Conservation (phyloP, 2,113 vertebrate genomes). For the Brachypteracias leptosomus region DNA sequence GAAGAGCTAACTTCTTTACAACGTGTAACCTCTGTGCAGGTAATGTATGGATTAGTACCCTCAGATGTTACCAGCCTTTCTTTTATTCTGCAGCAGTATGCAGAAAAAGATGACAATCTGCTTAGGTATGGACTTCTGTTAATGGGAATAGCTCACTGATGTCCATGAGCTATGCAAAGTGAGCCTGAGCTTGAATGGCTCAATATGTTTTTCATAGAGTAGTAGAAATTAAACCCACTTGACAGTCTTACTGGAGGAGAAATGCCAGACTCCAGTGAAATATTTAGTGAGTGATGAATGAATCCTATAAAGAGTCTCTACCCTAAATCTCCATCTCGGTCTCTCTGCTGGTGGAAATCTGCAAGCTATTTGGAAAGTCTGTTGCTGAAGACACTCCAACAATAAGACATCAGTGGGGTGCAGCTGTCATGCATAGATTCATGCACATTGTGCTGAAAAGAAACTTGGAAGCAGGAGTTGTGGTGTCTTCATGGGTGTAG, state of each 20-base stretch:
- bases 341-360: neutral
- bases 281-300: neutral
- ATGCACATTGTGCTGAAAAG: accelerated
- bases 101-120: neutral
- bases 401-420: neutral
- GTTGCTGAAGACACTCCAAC: conserved; percentile 17
- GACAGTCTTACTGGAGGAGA: neutral
- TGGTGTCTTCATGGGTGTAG: neutral
- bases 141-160: neutral
- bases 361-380: conserved; percentile 19
- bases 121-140: neutral
- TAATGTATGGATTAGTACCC: neutral
- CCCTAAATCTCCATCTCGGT: neutral
- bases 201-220: neutral
- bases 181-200: neutral
- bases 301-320: neutral
- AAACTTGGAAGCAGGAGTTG: neutral
- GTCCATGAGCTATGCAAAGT: neutral
- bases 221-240: neutral
- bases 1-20: neutral
- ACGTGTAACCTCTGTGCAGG: neutral
- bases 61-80: neutral
- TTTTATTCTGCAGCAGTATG: neutral
- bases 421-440: neutral
- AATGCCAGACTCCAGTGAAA: neutral